Evolutionary conservation across 2,797 vertebrate genomes (phyloP), one percentile per base, ranked within the genome.

Genomic region (Lutjanus campechanus): DNA sequence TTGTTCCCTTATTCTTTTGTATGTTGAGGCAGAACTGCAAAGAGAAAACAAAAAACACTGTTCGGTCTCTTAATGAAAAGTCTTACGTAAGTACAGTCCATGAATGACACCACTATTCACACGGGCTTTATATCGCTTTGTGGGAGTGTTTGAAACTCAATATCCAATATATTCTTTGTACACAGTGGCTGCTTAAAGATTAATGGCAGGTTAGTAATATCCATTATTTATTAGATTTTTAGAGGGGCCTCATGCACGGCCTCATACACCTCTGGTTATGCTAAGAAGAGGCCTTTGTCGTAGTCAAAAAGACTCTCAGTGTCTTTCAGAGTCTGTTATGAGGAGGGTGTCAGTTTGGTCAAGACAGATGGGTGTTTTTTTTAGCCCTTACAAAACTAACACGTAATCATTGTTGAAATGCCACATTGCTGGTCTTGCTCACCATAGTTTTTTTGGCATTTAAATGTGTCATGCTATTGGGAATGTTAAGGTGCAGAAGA

Each of bases 171-270:
- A 90, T 91, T 93, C 91, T 94, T 92, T 90, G 90, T 92, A 92
- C 85, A 89, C 87, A 87, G 86, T 88, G 79, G 79, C 89, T 92
- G 82, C 83, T 96, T 94, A 95, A 96, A 94, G 91, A 94, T 96
- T 95, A 88, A 96, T 95, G 93, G 73, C 88, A 91, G 87, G 90
- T 95, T 95, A 95, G 93, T 96, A 94, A 95, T 93, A 95, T 96
- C 90, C 73, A 95, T 96, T 95, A 96, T 96, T 96, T 71, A 96
- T 95, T 36, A 84, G 79, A 84, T 92, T 91, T 93, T 92, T 79
- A 89, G 92, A 94, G 86, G 90, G 91, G 91, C 68, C 88, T 88
- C 80, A 69, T 92, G 89, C 88, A 79, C 46, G 85, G 85, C 73
- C 85, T 89, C 86, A 83, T 84, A 77, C 88, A 77, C 83, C 77